Evolutionary conservation across 2,113 vertebrate genomes (phyloP).

Genomic region (Felis chaus): DNA sequence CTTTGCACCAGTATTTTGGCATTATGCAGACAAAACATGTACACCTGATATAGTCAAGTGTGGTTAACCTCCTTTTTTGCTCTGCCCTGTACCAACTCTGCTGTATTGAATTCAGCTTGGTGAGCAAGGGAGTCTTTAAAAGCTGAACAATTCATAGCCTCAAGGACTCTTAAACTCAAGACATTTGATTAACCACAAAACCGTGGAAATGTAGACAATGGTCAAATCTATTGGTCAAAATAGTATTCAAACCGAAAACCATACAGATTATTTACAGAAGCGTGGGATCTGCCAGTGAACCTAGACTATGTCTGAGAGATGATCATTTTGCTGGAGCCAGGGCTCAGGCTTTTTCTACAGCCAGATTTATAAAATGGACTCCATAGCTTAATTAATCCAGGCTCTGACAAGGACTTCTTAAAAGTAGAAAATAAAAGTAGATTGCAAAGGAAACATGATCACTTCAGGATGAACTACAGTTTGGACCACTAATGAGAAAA

Average conservation of each 20-base stretch:
- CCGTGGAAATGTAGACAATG: not conserved
- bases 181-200: not conserved
- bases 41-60: not conserved
- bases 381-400: not conserved
- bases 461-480: not conserved
- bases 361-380: not conserved
- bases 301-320: accelerated
- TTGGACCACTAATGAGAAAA: not conserved
- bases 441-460: not conserved
- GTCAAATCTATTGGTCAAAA: not conserved
- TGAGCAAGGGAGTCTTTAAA: not conserved
- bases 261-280: not conserved
- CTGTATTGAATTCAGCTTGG: not conserved
- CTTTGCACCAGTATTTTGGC: not conserved
- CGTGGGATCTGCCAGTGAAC: accelerated
- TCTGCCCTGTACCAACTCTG: not conserved
- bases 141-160: accelerated
- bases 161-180: not conserved
- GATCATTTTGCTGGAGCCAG: not conserved
- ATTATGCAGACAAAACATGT: not conserved
- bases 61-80: not conserved
- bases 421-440: not conserved
- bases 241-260: not conserved
- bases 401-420: not conserved
- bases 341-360: not conserved